Conservation (phyloP, 2,888 invertebrate species). For the Eristalis arbustorum region DNA sequence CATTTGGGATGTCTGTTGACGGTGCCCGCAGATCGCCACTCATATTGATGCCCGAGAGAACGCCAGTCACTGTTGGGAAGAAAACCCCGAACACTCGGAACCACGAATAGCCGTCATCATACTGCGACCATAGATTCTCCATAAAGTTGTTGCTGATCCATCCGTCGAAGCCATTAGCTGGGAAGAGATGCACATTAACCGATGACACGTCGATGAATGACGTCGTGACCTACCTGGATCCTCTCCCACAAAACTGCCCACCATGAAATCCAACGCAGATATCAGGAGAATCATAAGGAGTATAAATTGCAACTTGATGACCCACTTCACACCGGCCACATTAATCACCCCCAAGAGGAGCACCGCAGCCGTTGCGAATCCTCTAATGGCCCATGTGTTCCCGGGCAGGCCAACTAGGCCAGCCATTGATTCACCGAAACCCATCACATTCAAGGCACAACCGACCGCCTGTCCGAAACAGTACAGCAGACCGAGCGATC, state of each 20-base stretch:
- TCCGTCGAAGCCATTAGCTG: constrained; percentile 91
- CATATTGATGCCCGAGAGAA: constrained; percentile 99
- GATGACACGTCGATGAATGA: not conserved
- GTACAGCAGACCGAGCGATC: constrained; percentile 94
- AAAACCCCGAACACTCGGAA: constrained; percentile 98
- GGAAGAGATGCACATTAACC: constrained; percentile 72
- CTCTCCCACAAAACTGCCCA: constrained; percentile 92
- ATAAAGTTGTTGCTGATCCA: constrained; percentile 90
- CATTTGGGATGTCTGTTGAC: constrained; percentile 95
- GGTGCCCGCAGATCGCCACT: constrained; percentile 97
- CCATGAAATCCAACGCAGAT: constrained; percentile 95
- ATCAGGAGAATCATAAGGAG: constrained; percentile 91
- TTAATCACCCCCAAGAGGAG: constrained; percentile 93
- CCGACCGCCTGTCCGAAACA: constrained; percentile 98
- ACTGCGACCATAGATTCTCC: constrained; percentile 90
- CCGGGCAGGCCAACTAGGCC: constrained; percentile 87
- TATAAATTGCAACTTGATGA: constrained; percentile 95
- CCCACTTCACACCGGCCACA: constrained; percentile 98
- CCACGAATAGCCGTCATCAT: constrained; percentile 91
- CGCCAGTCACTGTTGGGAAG: constrained; percentile 98
- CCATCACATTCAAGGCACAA: constrained; percentile 95
- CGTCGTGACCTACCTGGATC: constrained; percentile 83
- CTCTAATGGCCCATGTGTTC: constrained; percentile 90
- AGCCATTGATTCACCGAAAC: constrained; percentile 98
- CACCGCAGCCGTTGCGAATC: constrained; percentile 93